Conservation (phyloP, 2,888 invertebrate genomes). For the Drosophila multiciliata region DNA sequence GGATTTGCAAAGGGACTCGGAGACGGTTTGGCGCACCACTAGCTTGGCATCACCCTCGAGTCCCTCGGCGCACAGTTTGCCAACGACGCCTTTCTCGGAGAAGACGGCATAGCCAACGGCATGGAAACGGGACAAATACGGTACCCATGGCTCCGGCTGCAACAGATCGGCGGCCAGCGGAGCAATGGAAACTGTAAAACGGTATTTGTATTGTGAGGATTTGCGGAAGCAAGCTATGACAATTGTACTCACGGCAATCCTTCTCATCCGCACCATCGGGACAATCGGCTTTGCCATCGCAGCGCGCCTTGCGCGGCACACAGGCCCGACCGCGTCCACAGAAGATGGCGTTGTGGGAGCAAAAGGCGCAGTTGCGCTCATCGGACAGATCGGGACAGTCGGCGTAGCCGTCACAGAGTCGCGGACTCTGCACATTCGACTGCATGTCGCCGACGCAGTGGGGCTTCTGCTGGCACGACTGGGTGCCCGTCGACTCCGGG, state of each 20-base stretch:
- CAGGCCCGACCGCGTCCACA: conserved; percentile 93
- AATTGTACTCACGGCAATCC: conserved; percentile 90
- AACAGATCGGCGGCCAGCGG: conserved; percentile 89
- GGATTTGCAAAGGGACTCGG: conserved; percentile 91
- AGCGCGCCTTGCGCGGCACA: conserved; percentile 89
- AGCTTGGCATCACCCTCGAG: conserved; percentile 87
- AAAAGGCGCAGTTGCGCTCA: conserved; percentile 92
- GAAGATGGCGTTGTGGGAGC: conserved; percentile 89
- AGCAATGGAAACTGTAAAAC: conserved; percentile 89
- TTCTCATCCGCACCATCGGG: conserved; percentile 94
- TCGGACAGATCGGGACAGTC: conserved; percentile 94
- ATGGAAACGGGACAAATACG: conserved; percentile 89
- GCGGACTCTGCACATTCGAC: conserved; percentile 89
- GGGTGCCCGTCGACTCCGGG: conserved; percentile 91
- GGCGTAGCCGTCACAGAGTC: conserved; percentile 93
- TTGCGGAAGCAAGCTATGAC: conserved; percentile 88
- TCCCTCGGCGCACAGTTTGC: conserved; percentile 93
- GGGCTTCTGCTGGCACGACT: conserved; percentile 91
- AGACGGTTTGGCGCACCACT: conserved; percentile 87
- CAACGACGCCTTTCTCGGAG: conserved; percentile 92
- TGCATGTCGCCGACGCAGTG: conserved; percentile 92
- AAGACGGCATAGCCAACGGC: conserved; percentile 93
- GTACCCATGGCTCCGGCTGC: conserved; percentile 88
- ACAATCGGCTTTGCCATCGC: conserved; percentile 93
- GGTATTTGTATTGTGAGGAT: neutral